Evolutionary conservation across 2,888 invertebrate genomes (phyloP), one percentile per base, ranked within the genome.

Genomic region (Abrostola tripartita): DNA sequence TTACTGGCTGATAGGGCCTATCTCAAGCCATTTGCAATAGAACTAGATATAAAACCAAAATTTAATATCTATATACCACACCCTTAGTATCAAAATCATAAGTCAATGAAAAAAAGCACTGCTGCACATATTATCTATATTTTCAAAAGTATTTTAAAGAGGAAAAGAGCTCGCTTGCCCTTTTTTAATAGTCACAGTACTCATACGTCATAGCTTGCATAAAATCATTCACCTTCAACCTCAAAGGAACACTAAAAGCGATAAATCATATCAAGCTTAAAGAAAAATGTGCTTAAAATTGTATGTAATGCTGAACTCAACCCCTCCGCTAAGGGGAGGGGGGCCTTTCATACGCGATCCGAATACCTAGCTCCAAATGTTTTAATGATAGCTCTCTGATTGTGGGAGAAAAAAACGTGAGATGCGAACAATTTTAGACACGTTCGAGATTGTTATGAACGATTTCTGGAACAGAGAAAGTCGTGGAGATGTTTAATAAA

Each of bases 341-440:
- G 36, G 40, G 57, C 12, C 35, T 47, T 52, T 57, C 68, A 68
- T 73, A 74, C 76, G 74, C 77, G 74, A 60, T 60, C 67, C 53
- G 72, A 74, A 78, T 81, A 69, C 68, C 67, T 65, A 71, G 60
- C 65, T 63, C 64, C 68, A 77, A 78, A 76, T 74, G 74, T 69
- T 76, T 78, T 73, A 78, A 78, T 78, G 71, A 78, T 78, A 64
- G 76, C 71, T 71, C 55, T 78, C 68, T 78, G 73, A 78, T 78
- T 76, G 68, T 67, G 51, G 60, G 42, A 65, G 65, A 65, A 77
- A 74, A 65, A 76, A 77, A 78, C 52, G 61, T 59, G 69, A 65
- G 55, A 56, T 41, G 65, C 12, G 56, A 67, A 68, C 64, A 59
- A 71, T 74, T 70, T 70, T 51, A 54, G 61, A 69, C 62, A 60